These are phyloP conservation scores for Ochlodes sylvanus DNA, from an alignment of 2,888 invertebrate genomes.

Conservation along the genomic window DNA sequence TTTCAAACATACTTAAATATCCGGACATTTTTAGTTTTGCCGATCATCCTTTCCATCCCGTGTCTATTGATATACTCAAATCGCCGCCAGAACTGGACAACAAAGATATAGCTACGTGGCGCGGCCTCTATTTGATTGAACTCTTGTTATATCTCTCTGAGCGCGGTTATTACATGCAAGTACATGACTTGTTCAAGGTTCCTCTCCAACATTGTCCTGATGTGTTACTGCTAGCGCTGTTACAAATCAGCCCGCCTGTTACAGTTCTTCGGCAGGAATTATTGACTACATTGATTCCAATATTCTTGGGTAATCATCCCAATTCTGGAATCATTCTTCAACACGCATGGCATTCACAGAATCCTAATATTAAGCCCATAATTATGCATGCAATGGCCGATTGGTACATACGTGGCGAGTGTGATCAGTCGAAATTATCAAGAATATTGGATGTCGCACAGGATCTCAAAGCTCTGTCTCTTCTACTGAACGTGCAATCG, in stretches of 20 bases:
- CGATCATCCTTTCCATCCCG: conserved; percentile 94
- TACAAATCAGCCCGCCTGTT: conserved; percentile 94
- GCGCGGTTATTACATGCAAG: conserved; percentile 92
- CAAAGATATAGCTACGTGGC: conserved; percentile 97
- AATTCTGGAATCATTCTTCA: conserved; percentile 98
- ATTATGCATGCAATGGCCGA: conserved; percentile 99
- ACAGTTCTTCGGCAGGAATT: conserved; percentile 93
- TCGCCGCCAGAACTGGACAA: conserved; percentile 97
- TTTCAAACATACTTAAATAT: conserved; percentile 94
- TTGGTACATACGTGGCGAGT: conserved; percentile 96
- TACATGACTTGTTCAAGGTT: conserved; percentile 95
- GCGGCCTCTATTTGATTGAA: conserved; percentile 96
- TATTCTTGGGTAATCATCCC: conserved; percentile 97
- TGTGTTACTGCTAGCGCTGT: conserved; percentile 93
- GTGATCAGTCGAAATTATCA: conserved; percentile 96
- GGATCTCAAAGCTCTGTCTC: conserved; percentile 95
- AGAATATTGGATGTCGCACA: conserved; percentile 98
- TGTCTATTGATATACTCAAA: conserved; percentile 95
- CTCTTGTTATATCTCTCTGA: conserved; percentile 94
- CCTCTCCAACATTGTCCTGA: conserved; percentile 98
- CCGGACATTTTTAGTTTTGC: conserved; percentile 97
- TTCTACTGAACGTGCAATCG: conserved; percentile 95
- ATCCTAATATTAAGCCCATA: conserved; percentile 89
- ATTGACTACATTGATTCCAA: conserved; percentile 94
- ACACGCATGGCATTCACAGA: conserved; percentile 96